Base-by-base conservation (phyloP, 2,797 vertebrate genomes). In the Sebastes goodei region DNA sequence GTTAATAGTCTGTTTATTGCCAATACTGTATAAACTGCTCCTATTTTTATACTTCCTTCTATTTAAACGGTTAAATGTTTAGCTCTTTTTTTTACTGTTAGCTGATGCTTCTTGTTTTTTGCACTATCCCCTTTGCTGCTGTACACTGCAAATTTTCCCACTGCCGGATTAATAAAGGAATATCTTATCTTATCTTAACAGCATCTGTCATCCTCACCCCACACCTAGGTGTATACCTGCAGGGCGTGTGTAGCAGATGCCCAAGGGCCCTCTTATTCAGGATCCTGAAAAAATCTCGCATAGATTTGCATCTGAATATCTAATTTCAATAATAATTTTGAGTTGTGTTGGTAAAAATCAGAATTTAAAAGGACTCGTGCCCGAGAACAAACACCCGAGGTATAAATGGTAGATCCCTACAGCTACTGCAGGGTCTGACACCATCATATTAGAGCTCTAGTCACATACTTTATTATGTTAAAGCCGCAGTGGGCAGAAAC, bases 281-380 rank as follows among this genome's bases (percentile, higher is more conserved):
- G 15, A 69, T 49, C 49, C 69, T 82, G 66, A 71, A 67, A 80
- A 60, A 71, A 6, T 81, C 65, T 62, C 30, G 56, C 38, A 33
- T 32, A 20, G 4, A 80, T 86, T 81, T 87, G 67, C 80, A 87
- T 73, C 9, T 73, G 9, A 81, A 85, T 83, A 23, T 56, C 46
- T 55, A 1, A 88, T 59, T 75, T 76, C 7, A 82, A 57, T 72
- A 33, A 70, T 32, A 38, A 53, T 75, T 38, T 38, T 32, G 4
- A 75, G 15, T 21, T 30, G 10, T 46, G n/a, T 10, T 38, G n/a
- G 21, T 56, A 30, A 69, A 74, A 49, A 53, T n/a, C 8, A 0
- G 2, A 15, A 10, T 14, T 57, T 29, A 25, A 66, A 46, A 53
- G 4, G 27, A 63, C 55, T 29, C 7, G 21, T 46, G 46, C 20